Evolutionary conservation across 2,888 invertebrate genomes (phyloP), one percentile per base, ranked within the genome.

Genomic region (Portevinia maculata): DNA sequence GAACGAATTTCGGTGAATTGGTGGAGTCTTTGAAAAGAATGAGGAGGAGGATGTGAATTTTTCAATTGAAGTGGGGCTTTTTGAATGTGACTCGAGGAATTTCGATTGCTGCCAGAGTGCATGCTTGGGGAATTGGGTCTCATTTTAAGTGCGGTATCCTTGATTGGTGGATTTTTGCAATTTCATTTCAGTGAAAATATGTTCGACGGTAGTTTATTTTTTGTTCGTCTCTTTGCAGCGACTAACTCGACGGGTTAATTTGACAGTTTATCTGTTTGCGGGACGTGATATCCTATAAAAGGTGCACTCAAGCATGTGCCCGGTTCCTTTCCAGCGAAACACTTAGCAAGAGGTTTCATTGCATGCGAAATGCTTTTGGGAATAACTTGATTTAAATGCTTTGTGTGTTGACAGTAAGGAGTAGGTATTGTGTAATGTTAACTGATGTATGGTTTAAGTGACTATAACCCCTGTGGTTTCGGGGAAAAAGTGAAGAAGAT

Each of bases 241-340:
- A 83, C 71, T 73, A 83, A 83, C 78, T 83, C 78, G 78, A 83
- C 76, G 67, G 76, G 83, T 71, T 83, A 83, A 83, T 83, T 83
- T 71, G 83, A 62, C 83, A 83, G 83, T 83, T 83, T 83, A 78
- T 65, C 78, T 59, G 65, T 3, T 39, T 65, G 59, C 41, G 65
- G n/a, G 37, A 75, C 79, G 79, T 81, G 75, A 81, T 52, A 62
- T 57, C 30, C 48, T 57, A 64, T 75, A 55, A 60, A 30, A 70
- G 59, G 37, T 50, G 53, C 50, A 19, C 65, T 46, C 34, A 7
- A 30, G 34, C 53, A 44, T 48, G 19, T 55, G 28, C n/a, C n/a
- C 21, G 19, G 48, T 39, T 13, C 3, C 11, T 69, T 75, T 81
- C 69, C 39, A 13, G n/a, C 24, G 79, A 81, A 81, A 24, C 59